These are phyloP conservation scores for Drosophila antonietae DNA, from an alignment of 2,888 invertebrate species.

Conservation along the genomic window DNA sequence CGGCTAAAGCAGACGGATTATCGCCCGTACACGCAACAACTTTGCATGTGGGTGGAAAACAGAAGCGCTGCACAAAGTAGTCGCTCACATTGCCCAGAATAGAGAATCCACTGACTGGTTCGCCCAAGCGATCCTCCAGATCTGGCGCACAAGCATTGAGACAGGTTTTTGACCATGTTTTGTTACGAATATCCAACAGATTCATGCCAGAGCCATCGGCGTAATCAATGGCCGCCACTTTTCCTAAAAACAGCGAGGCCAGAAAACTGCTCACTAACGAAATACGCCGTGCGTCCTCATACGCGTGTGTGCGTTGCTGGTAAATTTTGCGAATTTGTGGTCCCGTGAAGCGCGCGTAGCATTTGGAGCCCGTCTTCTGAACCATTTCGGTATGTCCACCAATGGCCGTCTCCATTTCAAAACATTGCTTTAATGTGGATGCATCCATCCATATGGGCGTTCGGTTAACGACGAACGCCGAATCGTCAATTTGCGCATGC, in stretches of 20 bases:
- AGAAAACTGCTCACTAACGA: slow-evolving; percentile 97
- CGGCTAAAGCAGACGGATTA: slow-evolving; percentile 94
- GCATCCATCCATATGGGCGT: slow-evolving; percentile 99
- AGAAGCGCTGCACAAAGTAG: slow-evolving; percentile 94
- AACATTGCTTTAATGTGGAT: slow-evolving; percentile 83
- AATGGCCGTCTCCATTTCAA: slow-evolving; percentile 90
- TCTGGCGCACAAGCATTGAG: slow-evolving; percentile 92
- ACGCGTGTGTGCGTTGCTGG: slow-evolving; percentile 89
- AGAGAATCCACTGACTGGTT: slow-evolving; percentile 89
- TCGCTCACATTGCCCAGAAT: slow-evolving; percentile 90
- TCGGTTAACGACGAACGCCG: slow-evolving; percentile 90
- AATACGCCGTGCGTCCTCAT: slow-evolving; percentile 92
- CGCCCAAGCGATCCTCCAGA: slow-evolving; percentile 90
- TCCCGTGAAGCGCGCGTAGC: slow-evolving; percentile 90
- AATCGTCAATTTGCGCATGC: slow-evolving; percentile 91
- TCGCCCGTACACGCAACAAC: slow-evolving; percentile 97
- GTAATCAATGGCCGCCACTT: slow-evolving; percentile 95
- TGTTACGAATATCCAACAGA: slow-evolving; percentile 91
- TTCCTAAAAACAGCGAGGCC: slow-evolving; percentile 94
- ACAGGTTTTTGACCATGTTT: slow-evolving; percentile 91
- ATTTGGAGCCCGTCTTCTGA: slow-evolving; percentile 83
- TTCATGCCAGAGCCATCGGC: slow-evolving; percentile 99
- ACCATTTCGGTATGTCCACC: slow-evolving; percentile 87
- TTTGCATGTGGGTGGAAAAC: slow-evolving; percentile 91
- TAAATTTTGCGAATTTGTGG: slow-evolving; percentile 96